A percentile compares a stretch with the other conserved stretches of the same genome.
phyloP scores from a whole-genome alignment of 2,888 invertebrate genomes.

The Drosophila mettleri region DNA sequence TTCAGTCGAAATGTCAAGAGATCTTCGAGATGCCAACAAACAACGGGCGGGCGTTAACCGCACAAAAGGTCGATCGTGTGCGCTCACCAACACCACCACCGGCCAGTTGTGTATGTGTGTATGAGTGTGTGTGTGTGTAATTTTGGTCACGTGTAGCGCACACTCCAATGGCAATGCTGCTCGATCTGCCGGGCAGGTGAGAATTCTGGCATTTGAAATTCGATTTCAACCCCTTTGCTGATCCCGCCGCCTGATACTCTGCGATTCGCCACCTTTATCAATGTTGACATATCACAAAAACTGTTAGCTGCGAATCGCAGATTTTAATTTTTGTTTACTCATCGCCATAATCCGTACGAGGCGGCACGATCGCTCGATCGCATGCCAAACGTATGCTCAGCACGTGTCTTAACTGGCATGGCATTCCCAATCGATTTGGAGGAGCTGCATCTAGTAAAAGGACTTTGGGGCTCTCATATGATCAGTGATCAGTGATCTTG shows the following conservation, averaged over 20 bases:
- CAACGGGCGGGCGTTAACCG: constrained; percentile 63
- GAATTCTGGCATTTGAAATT: constrained; percentile 28
- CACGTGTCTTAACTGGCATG: constrained; percentile 37
- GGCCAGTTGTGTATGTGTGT: constrained; percentile 47
- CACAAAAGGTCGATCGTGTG: constrained; percentile 65
- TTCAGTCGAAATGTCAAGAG: constrained; percentile 59
- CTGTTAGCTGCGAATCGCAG: constrained; percentile 21
- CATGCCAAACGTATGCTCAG: constrained; percentile 41
- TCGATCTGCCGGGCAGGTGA: constrained; percentile 56
- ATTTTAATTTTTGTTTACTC: constrained; percentile 60
- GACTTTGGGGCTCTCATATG: neutral
- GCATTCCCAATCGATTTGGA: neutral
- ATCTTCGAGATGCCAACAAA: constrained; percentile 57
- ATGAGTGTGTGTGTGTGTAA: neutral
- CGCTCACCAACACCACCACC: constrained; percentile 17
- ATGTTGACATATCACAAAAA: constrained; percentile 51
- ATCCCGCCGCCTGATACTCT: constrained; percentile 24
- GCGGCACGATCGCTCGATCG: constrained; percentile 49
- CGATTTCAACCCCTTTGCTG: constrained; percentile 44
- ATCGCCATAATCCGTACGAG: constrained; percentile 53
- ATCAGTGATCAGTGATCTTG: neutral
- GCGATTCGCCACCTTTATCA: constrained; percentile 55
- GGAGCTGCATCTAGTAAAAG: neutral
- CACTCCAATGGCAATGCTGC: constrained; percentile 66
- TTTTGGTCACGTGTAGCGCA: constrained; percentile 68